Evolutionary conservation across 2,888 invertebrate species (phyloP).

Genomic region (Agrochola circellaris): DNA sequence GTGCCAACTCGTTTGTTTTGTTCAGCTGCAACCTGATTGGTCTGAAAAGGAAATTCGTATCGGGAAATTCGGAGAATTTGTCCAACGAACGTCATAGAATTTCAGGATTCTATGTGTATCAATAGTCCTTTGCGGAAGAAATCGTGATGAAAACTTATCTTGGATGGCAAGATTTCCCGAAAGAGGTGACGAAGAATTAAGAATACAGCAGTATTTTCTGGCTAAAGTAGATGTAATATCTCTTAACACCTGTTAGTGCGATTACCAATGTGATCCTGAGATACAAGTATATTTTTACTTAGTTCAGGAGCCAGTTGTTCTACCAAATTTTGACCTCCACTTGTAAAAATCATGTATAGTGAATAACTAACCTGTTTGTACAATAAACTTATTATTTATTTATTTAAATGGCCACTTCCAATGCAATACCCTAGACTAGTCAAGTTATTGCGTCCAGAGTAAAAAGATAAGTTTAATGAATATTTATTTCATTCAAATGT

Average conservation of each 20-base stretch:
- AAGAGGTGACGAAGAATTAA: neutral
- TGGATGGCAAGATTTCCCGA: neutral
- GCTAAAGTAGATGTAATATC: neutral
- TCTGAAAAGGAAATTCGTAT: neutral
- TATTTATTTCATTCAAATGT: constrained; percentile 21
- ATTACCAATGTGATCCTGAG: neutral
- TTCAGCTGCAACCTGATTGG: constrained; percentile 12
- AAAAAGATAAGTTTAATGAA: neutral
- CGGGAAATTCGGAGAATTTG: neutral
- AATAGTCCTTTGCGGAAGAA: neutral
- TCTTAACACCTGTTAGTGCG: neutral
- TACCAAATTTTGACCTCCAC: too few relatives aligned
- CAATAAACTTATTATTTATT: too few relatives aligned
- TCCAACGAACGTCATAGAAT: too few relatives aligned
- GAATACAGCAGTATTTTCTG: too few relatives aligned
- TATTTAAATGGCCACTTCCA: neutral
- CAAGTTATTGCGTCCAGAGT: neutral
- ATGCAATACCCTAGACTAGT: neutral
- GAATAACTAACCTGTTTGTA: too few relatives aligned
- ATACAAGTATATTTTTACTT: too few relatives aligned
- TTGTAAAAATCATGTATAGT: too few relatives aligned
- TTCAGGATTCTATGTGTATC: neutral
- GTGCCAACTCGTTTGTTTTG: constrained; percentile 49
- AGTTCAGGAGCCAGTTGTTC: too few relatives aligned
- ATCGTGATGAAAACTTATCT: neutral